These are phyloP conservation scores for Tribolium castaneum DNA, from an alignment of 1,140 invertebrate species.

Conservation along the genomic window DNA sequence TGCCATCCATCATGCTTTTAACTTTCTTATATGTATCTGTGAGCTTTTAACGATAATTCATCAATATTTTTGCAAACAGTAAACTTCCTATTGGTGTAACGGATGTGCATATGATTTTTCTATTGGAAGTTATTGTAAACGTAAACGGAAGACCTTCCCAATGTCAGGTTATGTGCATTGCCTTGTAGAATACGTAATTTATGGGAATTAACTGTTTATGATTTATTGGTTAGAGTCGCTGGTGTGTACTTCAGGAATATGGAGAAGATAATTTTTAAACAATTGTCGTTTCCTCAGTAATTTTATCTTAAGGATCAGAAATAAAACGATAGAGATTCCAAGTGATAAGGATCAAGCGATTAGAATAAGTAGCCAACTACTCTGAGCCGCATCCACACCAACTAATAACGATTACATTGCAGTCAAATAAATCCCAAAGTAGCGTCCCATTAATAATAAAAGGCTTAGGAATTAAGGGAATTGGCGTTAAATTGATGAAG, in stretches of 20 bases:
- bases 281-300: too few relatives aligned
- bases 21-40: background rate
- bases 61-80: background rate
- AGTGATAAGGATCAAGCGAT: background rate
- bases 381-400: conserved; percentile 1
- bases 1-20: background rate
- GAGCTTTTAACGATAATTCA: background rate
- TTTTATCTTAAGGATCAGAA: too few relatives aligned
- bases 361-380: background rate
- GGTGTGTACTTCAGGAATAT: background rate
- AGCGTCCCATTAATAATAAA: background rate
- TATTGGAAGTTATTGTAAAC: background rate
- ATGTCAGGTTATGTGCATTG: background rate
- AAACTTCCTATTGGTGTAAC: background rate
- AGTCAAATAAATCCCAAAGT: background rate
- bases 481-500: conserved; percentile 35
- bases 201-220: background rate
- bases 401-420: conserved; percentile 16
- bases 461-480: conserved; percentile 28
- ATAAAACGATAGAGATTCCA: background rate
- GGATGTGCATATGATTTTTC: background rate
- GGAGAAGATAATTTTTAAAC: too few relatives aligned
- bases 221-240: background rate
- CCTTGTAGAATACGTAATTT: background rate
- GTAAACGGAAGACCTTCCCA: background rate